A percentile compares a stretch with the other conserved stretches of the same genome.
Conservation (phyloP, 2,888 invertebrate genomes). For the Balanococcus diminutus region DNA sequence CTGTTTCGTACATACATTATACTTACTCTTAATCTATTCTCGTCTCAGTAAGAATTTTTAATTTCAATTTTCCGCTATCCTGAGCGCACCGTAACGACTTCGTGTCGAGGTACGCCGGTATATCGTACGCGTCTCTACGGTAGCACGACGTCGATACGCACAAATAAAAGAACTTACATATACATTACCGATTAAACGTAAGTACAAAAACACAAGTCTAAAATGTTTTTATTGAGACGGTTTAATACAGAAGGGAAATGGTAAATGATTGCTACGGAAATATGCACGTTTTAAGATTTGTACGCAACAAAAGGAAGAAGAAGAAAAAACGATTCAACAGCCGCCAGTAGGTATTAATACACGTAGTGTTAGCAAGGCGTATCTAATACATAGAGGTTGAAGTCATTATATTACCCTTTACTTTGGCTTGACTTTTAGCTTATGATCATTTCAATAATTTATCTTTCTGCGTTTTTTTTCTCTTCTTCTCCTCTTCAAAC, state of each 20-base stretch:
- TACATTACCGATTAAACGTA: constrained; percentile 32
- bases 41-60: background rate
- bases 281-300: constrained; percentile 45
- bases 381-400: constrained; percentile 40
- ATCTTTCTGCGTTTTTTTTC: constrained; percentile 20
- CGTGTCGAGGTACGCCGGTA: background rate
- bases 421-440: constrained; percentile 22
- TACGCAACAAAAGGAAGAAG: constrained; percentile 37
- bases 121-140: background rate
- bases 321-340: background rate
- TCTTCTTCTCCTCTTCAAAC: background rate
- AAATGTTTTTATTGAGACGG: constrained; percentile 33
- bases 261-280: constrained; percentile 48
- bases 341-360: background rate
- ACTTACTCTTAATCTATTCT: background rate
- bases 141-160: background rate
- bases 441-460: constrained; percentile 42
- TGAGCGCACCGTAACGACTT: constrained; percentile 8
- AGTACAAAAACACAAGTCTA: background rate
- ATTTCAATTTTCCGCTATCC: background rate
- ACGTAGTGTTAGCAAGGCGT: constrained; percentile 32
- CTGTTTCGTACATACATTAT: background rate
- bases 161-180: constrained; percentile 15
- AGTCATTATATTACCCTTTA: constrained; percentile 44
- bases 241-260: constrained; percentile 44